Evolutionary conservation across 2,888 invertebrate genomes (phyloP).

Genomic region (Ophion slaviceki): DNA sequence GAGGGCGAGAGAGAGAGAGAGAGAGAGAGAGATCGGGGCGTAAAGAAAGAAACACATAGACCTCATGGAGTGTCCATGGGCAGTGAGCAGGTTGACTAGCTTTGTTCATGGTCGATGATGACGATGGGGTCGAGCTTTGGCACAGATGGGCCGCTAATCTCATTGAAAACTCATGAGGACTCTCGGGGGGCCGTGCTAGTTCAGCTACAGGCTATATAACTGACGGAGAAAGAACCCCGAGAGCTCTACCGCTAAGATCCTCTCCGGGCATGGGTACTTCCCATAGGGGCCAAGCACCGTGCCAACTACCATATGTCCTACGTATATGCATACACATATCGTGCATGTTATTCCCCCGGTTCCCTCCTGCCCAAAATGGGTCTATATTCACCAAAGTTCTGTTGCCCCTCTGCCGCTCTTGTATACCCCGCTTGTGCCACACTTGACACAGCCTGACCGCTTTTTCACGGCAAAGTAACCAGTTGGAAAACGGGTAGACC

Average conservation of each 20-base stretch:
- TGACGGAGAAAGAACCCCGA: conserved; percentile 68
- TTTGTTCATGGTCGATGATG: conserved; percentile 82
- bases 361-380: conserved; percentile 42
- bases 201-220: conserved; percentile 61
- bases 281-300: conserved; percentile 78
- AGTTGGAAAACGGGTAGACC: conserved; percentile 14
- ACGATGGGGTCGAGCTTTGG: conserved; percentile 81
- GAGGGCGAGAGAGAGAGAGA: conserved; percentile 14
- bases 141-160: conserved; percentile 84
- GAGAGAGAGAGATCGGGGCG: conserved; percentile 29
- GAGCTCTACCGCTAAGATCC: conserved; percentile 67
- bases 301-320: conserved; percentile 83
- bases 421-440: conserved; percentile 7
- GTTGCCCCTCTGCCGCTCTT: neutral
- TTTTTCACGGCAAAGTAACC: neutral
- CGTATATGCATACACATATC: conserved; percentile 78
- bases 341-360: conserved; percentile 46
- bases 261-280: conserved; percentile 68
- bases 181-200: conserved; percentile 73
- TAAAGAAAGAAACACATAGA: conserved; percentile 65
- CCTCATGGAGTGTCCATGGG: conserved; percentile 75
- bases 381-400: conserved; percentile 33
- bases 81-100: conserved; percentile 82
- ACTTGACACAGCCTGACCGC: conserved; percentile 24
- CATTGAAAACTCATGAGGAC: conserved; percentile 84